Conservation (phyloP, 2,113 vertebrate species). For the Macaca fascicularis region DNA sequence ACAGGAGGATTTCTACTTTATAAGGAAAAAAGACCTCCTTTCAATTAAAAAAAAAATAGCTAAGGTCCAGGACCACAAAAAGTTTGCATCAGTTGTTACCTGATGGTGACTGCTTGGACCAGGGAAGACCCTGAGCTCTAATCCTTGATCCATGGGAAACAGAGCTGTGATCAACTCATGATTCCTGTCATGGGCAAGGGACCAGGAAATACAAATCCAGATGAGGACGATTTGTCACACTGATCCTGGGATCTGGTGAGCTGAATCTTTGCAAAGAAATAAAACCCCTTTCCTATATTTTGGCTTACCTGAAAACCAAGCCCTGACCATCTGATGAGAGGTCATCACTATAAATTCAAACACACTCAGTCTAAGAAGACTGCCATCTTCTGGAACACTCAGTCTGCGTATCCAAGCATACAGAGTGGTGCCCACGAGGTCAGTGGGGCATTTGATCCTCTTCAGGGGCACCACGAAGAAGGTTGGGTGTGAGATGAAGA, state of each 20-base stretch:
- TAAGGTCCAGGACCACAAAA: neutral
- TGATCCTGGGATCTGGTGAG: neutral
- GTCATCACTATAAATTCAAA: neutral
- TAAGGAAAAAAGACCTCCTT: neutral
- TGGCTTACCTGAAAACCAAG: neutral
- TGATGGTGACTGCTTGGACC: too few species aligned
- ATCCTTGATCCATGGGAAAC: neutral
- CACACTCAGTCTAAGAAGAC: neutral
- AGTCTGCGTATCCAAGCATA: neutral
- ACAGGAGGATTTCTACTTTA: neutral
- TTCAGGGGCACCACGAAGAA: fast-evolving
- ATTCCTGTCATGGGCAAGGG: neutral
- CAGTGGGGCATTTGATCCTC: fast-evolving
- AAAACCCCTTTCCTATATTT: neutral
- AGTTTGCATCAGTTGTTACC: neutral
- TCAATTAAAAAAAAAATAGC: neutral
- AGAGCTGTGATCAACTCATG: fast-evolving
- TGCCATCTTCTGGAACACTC: neutral
- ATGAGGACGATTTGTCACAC: neutral
- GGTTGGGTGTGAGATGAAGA: neutral
- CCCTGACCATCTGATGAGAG: neutral
- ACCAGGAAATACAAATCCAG: neutral
- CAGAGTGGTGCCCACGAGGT: fast-evolving
- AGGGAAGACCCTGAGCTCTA: fast-evolving
- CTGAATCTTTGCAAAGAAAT: neutral